A percentile compares a stretch with the other conserved stretches of the same genome.
These are phyloP conservation scores for Ligdia adustata DNA, from an alignment of 2,888 invertebrate genomes.

Conservation along the genomic window DNA sequence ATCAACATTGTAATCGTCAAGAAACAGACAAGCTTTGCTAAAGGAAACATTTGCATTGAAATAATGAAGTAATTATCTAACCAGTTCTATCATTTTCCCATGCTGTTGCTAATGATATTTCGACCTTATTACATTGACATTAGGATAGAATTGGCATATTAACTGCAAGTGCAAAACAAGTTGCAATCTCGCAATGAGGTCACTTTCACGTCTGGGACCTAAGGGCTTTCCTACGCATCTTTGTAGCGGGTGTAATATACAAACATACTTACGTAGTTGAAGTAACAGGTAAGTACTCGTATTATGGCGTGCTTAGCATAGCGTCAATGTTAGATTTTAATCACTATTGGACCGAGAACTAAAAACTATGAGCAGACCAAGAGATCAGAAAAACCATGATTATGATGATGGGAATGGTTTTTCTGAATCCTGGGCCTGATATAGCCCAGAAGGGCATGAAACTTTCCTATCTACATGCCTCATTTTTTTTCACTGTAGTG, in stretches of 20 bases:
- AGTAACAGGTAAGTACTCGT: not conserved
- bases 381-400: too few relatives aligned
- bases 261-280: not conserved
- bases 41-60: not conserved
- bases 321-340: too few relatives aligned
- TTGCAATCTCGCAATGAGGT: constrained; percentile 5
- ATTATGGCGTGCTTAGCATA: too few relatives aligned
- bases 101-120: not conserved
- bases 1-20: too few relatives aligned
- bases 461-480: too few relatives aligned
- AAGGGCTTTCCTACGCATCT: constrained; percentile 12
- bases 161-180: not conserved
- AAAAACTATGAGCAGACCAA: too few relatives aligned
- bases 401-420: too few relatives aligned
- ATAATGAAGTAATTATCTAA: constrained; percentile 2
- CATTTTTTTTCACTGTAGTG: too few relatives aligned
- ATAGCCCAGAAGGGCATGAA: too few relatives aligned
- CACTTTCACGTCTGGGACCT: constrained; percentile 11
- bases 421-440: too few relatives aligned
- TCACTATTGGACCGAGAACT: too few relatives aligned
- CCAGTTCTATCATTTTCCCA: not conserved
- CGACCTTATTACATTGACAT: not conserved
- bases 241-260: not conserved
- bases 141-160: not conserved
- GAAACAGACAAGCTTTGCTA: too few relatives aligned